These are phyloP conservation scores for Aurelia sp. DNA, from an alignment of 30 jellyfish, hydroid and myxozoan genomes.

Conservation along the genomic window DNA sequence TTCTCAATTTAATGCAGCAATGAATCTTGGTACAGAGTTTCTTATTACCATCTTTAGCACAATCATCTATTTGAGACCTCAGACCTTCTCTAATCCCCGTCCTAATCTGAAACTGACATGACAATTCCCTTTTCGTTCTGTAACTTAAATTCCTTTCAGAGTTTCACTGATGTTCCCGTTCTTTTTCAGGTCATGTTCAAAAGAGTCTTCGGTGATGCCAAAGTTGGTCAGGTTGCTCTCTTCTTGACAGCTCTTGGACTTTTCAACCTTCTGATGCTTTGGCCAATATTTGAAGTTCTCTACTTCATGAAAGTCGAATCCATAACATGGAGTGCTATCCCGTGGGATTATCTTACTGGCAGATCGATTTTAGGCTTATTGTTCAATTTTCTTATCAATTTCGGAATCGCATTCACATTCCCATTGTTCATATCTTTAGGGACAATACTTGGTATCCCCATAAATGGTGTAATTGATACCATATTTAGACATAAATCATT, in stretches of 20 bases:
- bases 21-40: no score
- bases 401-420: slow-evolving; percentile 75
- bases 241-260: slow-evolving; percentile 57
- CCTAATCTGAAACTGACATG: no score
- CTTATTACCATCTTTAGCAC: no score
- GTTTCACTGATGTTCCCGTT: not conserved
- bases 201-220: slow-evolving; percentile 68
- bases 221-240: slow-evolving; percentile 47
- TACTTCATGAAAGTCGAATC: slow-evolving; percentile 52
- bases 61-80: no score
- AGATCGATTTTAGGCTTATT: slow-evolving; percentile 60
- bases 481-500: slow-evolving; percentile 36
- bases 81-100: no score
- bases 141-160: no score
- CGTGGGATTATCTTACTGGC: slow-evolving; percentile 65
- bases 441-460: slow-evolving; percentile 73
- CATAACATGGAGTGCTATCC: slow-evolving; percentile 54
- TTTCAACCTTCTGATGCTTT: slow-evolving; percentile 19
- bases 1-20: no score
- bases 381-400: slow-evolving; percentile 66
- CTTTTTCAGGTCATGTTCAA: slow-evolving; percentile 70
- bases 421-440: slow-evolving; percentile 81
- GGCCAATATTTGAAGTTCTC: slow-evolving; percentile 62
- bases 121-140: no score
- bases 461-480: slow-evolving; percentile 68